Conservation (phyloP, 2,113 vertebrate genomes). For the Kryptolebias marmoratus region DNA sequence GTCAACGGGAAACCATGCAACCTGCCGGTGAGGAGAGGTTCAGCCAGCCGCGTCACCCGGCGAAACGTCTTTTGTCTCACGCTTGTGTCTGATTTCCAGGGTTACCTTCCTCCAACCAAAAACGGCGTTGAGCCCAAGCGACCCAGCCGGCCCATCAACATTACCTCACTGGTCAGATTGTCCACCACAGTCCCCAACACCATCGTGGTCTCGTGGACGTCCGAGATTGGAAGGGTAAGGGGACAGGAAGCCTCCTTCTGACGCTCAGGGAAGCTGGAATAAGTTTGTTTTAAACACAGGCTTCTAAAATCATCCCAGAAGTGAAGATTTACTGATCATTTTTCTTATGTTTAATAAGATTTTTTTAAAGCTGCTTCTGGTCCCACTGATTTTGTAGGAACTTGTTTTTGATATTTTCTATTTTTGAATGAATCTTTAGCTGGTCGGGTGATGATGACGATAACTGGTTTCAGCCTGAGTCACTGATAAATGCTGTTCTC, state of each 20-base stretch:
- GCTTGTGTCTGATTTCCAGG: constrained; percentile 74
- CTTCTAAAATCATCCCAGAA: not conserved
- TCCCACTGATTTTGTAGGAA: not conserved
- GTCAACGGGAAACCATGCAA: constrained; percentile 98
- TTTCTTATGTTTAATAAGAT: not conserved
- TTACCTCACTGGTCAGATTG: constrained; percentile 96
- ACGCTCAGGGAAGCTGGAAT: not conserved
- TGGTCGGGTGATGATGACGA: no score
- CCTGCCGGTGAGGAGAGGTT: constrained; percentile 85
- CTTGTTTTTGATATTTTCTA: not conserved
- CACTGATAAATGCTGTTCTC: no score
- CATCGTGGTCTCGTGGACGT: constrained; percentile 97
- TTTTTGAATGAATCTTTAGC: not conserved
- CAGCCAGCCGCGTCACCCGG: not conserved
- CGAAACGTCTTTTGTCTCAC: not conserved
- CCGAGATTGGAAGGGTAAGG: constrained; percentile 94
- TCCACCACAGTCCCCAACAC: constrained; percentile 98
- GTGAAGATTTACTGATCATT: not conserved
- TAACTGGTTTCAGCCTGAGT: no score
- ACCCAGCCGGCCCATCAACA: constrained; percentile 98
- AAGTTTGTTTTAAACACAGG: not conserved
- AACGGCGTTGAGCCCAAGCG: constrained; percentile 99
- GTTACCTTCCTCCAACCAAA: constrained; percentile 99
- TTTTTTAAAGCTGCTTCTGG: not conserved
- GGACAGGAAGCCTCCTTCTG: constrained; percentile 30